A percentile compares a stretch with the other conserved stretches of the same genome.
Evolutionary conservation across 2,797 vertebrate genomes (phyloP).

Genomic region (Mus caroli): DNA sequence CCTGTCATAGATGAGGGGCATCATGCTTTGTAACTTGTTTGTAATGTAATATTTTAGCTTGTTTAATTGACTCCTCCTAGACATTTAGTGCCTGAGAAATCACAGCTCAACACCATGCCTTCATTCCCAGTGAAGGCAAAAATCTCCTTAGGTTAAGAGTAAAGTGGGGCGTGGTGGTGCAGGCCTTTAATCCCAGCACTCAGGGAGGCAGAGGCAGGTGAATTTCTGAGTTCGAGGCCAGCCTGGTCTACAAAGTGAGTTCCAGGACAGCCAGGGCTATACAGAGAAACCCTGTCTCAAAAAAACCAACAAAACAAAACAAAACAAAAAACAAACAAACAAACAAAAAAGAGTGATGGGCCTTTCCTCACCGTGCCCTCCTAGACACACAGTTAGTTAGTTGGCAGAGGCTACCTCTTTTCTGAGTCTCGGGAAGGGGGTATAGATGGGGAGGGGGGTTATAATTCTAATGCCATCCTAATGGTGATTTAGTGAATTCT

Average conservation of each 20-base stretch:
- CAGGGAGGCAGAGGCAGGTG: too few species aligned
- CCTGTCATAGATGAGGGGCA: too few species aligned
- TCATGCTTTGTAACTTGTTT: not conserved
- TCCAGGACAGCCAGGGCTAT: too few species aligned
- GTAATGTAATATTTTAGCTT: slow-evolving; percentile 14
- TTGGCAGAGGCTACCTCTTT: not conserved
- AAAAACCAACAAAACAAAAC: too few species aligned
- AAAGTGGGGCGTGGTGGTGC: too few species aligned
- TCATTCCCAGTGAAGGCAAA: not conserved
- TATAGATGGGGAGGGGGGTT: not conserved
- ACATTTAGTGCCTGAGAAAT: not conserved
- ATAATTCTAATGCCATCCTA: not conserved
- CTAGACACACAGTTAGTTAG: not conserved
- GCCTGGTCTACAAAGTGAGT: too few species aligned
- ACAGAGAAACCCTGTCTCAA: too few species aligned
- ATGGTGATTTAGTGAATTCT: not conserved
- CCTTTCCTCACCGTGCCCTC: not conserved
- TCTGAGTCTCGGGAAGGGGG: not conserved
- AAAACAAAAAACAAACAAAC: too few species aligned
- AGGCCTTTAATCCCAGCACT: too few species aligned
- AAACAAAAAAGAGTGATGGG: not conserved
- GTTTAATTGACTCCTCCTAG: slow-evolving; percentile 28
- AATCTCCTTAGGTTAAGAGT: not conserved
- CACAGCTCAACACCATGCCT: not conserved
- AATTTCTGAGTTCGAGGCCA: too few species aligned